Evolutionary conservation across 2,888 invertebrate genomes (phyloP).

Genomic region (Caenorhabditis plicata): DNA sequence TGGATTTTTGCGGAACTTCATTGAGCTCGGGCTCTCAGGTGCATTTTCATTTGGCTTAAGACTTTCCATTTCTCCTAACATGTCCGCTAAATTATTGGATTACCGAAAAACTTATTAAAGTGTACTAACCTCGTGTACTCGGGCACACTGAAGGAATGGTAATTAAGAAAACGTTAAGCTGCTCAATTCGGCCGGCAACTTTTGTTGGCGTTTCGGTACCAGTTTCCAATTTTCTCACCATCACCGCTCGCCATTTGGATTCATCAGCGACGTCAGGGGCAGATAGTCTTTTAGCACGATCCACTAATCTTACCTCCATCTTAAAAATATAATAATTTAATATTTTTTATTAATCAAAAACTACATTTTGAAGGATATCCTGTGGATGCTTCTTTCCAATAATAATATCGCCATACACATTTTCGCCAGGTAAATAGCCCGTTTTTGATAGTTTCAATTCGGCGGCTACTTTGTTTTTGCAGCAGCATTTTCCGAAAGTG

Average conservation of each 20-base stretch:
- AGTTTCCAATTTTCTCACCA: constrained; percentile 29
- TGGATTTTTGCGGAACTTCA: constrained; percentile 46
- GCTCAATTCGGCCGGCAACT: constrained; percentile 29
- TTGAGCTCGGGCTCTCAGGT: constrained; percentile 43
- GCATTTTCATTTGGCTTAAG: constrained; percentile 35
- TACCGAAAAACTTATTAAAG: too few species aligned
- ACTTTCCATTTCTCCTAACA: constrained; percentile 29
- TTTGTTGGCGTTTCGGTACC: constrained; percentile 17
- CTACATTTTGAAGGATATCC: constrained; percentile 43
- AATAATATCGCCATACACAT: constrained; percentile 49
- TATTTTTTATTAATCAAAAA: background rate
- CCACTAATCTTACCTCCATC: constrained; percentile 51
- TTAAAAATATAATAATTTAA: constrained; percentile 7
- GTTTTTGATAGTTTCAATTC: constrained; percentile 55
- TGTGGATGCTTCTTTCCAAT: constrained; percentile 50
- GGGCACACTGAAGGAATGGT: constrained; percentile 44
- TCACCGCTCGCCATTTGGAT: constrained; percentile 36
- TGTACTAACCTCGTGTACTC: constrained; percentile 43
- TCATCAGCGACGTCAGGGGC: constrained; percentile 37
- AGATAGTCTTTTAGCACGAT: constrained; percentile 37
- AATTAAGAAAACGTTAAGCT: constrained; percentile 32
- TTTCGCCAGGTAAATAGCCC: constrained; percentile 57
- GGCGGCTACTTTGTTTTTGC: constrained; percentile 53
- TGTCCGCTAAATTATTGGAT: constrained; percentile 27
- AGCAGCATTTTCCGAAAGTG: constrained; percentile 57